phyloP scores from a whole-genome alignment of 2,888 invertebrate genomes.

The Operophtera brumata region DNA sequence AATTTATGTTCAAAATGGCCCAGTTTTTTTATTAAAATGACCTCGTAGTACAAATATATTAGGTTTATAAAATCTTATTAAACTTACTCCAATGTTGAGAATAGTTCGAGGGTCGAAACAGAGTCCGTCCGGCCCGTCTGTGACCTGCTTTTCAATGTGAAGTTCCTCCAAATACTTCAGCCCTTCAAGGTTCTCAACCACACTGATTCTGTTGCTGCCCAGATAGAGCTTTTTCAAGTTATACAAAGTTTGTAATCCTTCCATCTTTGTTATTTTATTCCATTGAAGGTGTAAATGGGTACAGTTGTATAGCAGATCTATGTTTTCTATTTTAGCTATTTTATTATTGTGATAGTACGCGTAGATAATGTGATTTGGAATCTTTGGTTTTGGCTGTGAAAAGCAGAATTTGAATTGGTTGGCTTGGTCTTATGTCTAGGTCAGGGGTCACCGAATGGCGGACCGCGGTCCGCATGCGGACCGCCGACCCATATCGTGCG shows the following conservation, averaged over 20 bases:
- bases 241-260: slow-evolving; percentile 81
- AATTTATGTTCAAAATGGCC: no score
- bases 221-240: slow-evolving; percentile 89
- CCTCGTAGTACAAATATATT: no score
- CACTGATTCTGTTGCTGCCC: slow-evolving; percentile 84
- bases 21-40: no score
- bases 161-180: slow-evolving; percentile 82
- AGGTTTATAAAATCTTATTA: not conserved
- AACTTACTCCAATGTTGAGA: slow-evolving; percentile 78
- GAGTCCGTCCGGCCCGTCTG: slow-evolving; percentile 78
- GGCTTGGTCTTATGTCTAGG: no score
- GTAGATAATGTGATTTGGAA: slow-evolving; percentile 75
- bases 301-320: slow-evolving; percentile 83
- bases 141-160: slow-evolving; percentile 84
- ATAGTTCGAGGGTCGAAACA: slow-evolving; percentile 85
- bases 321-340: slow-evolving; percentile 86
- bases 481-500: no score
- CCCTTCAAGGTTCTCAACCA: slow-evolving; percentile 85
- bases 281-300: slow-evolving; percentile 87
- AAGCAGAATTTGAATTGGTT: not conserved
- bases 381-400: slow-evolving; percentile 61
- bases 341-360: slow-evolving; percentile 91
- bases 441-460: no score
- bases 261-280: slow-evolving; percentile 86
- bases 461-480: no score